phyloP scores from a whole-genome alignment of 2,797 vertebrate genomes.

The Acanthopagrus latus region DNA sequence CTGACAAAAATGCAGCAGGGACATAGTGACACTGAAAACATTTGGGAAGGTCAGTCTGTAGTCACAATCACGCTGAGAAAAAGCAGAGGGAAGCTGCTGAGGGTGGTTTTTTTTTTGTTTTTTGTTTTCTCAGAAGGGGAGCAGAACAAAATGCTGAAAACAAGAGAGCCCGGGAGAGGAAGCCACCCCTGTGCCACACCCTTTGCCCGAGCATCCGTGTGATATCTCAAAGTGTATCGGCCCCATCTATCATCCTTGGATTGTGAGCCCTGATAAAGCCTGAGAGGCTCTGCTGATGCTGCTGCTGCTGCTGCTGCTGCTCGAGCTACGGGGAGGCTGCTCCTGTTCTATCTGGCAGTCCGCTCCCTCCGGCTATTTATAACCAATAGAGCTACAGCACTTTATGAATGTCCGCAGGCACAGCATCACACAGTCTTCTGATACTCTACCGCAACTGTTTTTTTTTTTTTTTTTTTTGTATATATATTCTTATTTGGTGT shows the following conservation, averaged over 20 bases:
- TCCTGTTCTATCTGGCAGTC: slow-evolving; percentile 64
- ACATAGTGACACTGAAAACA: background rate
- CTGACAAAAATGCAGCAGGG: background rate
- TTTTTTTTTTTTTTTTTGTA: too few relatives aligned
- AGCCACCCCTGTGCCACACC: slow-evolving; percentile 65
- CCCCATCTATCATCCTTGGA: slow-evolving; percentile 63
- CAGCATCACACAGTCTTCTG: slow-evolving; percentile 66
- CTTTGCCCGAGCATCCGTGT: slow-evolving; percentile 52
- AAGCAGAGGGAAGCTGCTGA: background rate
- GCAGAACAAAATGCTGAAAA: background rate
- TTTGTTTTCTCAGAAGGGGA: background rate
- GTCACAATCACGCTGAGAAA: slow-evolving; percentile 11
- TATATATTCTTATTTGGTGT: too few relatives aligned
- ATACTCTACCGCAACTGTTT: slow-evolving; percentile 51
- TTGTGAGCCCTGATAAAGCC: slow-evolving; percentile 58
- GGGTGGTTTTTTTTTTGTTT: background rate
- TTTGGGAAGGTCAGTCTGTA: slow-evolving; percentile 37
- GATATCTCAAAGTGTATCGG: slow-evolving; percentile 67
- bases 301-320: slow-evolving; percentile 24
- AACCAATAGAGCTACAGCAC: slow-evolving; percentile 77
- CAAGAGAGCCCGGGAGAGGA: slow-evolving; percentile 3
- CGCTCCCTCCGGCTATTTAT: slow-evolving; percentile 81
- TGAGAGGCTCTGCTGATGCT: slow-evolving; percentile 45
- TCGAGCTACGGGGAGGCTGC: slow-evolving; percentile 55
- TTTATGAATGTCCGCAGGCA: slow-evolving; percentile 81